Base-by-base conservation (phyloP, 2,888 invertebrate species). In the Teleiodes luculella region DNA sequence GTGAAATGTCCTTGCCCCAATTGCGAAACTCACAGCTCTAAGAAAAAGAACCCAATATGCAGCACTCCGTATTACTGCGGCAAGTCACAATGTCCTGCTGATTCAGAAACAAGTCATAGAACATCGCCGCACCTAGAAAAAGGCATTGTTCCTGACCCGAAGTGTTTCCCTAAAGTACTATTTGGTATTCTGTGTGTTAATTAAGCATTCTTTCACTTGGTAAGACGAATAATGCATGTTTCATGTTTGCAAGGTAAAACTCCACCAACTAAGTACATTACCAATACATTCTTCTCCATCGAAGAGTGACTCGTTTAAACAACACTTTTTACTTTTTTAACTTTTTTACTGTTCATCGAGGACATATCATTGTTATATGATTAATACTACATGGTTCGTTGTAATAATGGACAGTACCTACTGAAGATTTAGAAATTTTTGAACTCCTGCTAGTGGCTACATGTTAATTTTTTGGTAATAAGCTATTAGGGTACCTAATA, bases 1-100 rank as follows among this genome's bases (percentile, higher is more conserved):
- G 59, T 81, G 0, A 68, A 62, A 2, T 83, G 83, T 10, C 80
- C 83, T 0, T 83, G 83, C 33, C 77, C 79, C 0, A 74, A 74
- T 50, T 83, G 81, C 52, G 59, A 64, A 2, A 64, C 66, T 0
- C 30, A 60, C 31, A 53, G 35, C 6, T 24, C 24, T 24, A 24
- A 6, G 57, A 0, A 74, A 70, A 18, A 66, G 64, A 53, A 37
- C 59, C 11, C 20, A 68, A 0, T 48, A 53, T 1, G 58, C 5
- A 5, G 39, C 8, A 63, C 67, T 1, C 68, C 68, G 3, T 67
- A 52, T 41, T 56, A 60, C 0, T 76, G 76, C 24, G 57, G 54
- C 0, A 72, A 65, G 6, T 28, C 54, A 0, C n/a, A 57, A 24
- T 75, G 75, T 24, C 74, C 76, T 14, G 68, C 65, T 0, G 64